Evolutionary conservation across 1,140 invertebrate species (phyloP), one percentile per base, ranked within the genome.

Genomic region (Tetranychus cinnabarinus): DNA sequence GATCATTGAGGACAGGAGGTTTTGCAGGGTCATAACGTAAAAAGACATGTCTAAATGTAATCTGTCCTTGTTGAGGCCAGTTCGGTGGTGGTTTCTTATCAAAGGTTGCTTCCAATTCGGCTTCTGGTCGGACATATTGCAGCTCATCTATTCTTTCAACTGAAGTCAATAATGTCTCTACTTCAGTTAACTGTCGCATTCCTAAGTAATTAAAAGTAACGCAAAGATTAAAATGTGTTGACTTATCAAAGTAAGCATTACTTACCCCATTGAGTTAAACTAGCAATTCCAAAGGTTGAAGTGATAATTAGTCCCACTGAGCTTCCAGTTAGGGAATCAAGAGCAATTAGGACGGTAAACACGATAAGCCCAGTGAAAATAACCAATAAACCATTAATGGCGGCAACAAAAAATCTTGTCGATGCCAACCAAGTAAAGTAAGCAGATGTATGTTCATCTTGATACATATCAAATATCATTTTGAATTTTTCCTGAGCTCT

Each of bases 371-470:
- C 39, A 42, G 39, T 42, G 10, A 42, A 42, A 42, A 76, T 56
- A 7, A 82, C 77, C 62, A 82, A 85, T 1, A 88, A 75, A 60
- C 82, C 75, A 70, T 89, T 86, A 45, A 95, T 70, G 75, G 82
- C 82, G 42, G 89, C 79, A 0, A 84, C 84, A 69, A 96, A 86
- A 63, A 89, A 85, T 55, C 87, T 77, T 63, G 81, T 85, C 13
- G 83, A 82, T 8, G 81, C 74, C 6, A 91, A 72, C 60, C 82
- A 84, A 48, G 88, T 71, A 68, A 80, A 86, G 77, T 80, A 85
- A 0, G 82, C 77, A 2, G 80, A 77, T 5, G 82, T 82, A 66
- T 85, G 83, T 3, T 81, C 68, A 70, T 89, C 77, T 72, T 75
- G 75, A 65, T 74, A 71, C 23, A 67, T 59, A 65, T 75, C 74